phyloP scores from a whole-genome alignment of 2,113 vertebrate genomes.

The Gracilinanus agilis region DNA sequence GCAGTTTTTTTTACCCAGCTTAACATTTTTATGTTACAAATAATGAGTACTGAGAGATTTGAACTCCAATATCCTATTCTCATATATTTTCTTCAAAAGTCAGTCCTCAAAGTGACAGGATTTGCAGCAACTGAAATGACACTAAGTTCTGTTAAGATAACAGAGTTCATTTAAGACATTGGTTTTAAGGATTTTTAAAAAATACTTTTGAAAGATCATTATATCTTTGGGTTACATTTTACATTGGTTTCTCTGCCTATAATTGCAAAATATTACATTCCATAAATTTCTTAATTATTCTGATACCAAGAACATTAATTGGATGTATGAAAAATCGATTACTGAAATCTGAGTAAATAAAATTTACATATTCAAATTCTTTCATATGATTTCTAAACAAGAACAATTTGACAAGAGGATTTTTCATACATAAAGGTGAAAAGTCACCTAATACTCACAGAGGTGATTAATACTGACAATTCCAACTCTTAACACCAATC shows the following conservation, averaged over 20 bases:
- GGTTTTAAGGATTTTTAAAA: constrained; percentile 3
- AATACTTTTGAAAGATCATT: constrained; percentile 19
- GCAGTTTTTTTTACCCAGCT: constrained; percentile 19
- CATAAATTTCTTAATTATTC: constrained; percentile 33
- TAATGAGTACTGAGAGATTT: constrained; percentile 2
- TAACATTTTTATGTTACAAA: constrained; percentile 33
- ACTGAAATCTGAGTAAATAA: constrained; percentile 45
- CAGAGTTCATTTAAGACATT: background rate
- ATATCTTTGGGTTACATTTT: constrained; percentile 16
- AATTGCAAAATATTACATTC: constrained; percentile 18
- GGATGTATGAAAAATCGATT: constrained; percentile 46
- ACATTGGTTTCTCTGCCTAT: constrained; percentile 27
- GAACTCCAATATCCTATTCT: background rate
- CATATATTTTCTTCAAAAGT: constrained; percentile 15
- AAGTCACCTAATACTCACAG: constrained; percentile 26
- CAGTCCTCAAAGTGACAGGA: constrained; percentile 21
- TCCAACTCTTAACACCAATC: constrained; percentile 28
- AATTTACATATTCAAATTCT: constrained; percentile 28
- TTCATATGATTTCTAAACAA: constrained; percentile 47
- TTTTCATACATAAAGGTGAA: constrained; percentile 3
- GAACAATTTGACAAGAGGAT: constrained; percentile 20
- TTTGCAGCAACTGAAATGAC: constrained; percentile 11
- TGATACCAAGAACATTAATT: background rate
- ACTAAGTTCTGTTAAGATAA: background rate
- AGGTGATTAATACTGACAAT: constrained; percentile 25